These are phyloP conservation scores for Halichoerus grypus DNA, from an alignment of 2,113 vertebrate species.

Conservation along the genomic window DNA sequence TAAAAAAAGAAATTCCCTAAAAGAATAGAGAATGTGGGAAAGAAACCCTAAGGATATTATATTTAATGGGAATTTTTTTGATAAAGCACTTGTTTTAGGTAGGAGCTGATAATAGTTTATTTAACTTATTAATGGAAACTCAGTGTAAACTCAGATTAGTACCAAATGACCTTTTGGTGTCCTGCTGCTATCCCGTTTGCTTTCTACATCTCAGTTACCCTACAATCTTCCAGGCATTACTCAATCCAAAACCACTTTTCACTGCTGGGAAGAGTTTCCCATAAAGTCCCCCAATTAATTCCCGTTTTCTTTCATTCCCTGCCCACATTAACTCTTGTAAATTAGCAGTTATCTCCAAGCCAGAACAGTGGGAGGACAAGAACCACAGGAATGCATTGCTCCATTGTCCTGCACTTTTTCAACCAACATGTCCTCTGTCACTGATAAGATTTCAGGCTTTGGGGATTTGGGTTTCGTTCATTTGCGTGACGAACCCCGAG, in stretches of 20 bases:
- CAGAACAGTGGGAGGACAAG: not conserved
- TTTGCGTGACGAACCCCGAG: not conserved
- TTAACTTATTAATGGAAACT: not conserved
- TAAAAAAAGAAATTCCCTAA: not conserved
- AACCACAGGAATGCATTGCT: not conserved
- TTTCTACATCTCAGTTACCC: not conserved
- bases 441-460: not conserved
- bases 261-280: conserved; percentile 8
- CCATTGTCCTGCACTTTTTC: not conserved
- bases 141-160: not conserved
- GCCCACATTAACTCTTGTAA: not conserved
- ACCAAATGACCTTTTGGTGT: not conserved
- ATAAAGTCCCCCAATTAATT: not conserved
- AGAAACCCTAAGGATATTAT: not conserved
- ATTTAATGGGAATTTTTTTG: not conserved
- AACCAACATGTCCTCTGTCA: not conserved
- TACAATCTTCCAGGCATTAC: not conserved
- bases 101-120: not conserved
- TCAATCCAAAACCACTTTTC: conserved; percentile 44
- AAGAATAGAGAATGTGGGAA: not conserved
- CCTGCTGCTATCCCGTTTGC: not conserved
- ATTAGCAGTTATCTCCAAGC: not conserved
- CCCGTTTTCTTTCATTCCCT: conserved; percentile 43
- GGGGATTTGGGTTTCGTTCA: not conserved
- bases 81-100: not conserved